Percentiles rank a stretch among this genome's conserved stretches.
phyloP scores from a whole-genome alignment of 2,888 invertebrate genomes.

The Anagyrus pseudococci region DNA sequence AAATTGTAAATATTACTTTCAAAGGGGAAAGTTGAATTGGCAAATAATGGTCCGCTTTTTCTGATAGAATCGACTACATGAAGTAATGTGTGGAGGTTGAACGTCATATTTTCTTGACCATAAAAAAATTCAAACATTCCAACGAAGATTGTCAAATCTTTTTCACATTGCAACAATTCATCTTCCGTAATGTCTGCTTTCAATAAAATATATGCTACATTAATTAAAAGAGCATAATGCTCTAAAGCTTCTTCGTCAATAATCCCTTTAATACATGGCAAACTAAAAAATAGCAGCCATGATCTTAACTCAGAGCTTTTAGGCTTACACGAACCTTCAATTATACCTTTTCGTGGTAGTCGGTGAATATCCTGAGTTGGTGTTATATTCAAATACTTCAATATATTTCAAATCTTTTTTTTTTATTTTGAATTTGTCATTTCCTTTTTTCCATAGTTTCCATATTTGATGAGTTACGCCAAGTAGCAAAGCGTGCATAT shows the following conservation, averaged over 20 bases:
- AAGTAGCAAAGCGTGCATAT: slow-evolving; percentile 3
- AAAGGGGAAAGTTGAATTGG: slow-evolving; percentile 7
- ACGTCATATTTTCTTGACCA: slow-evolving; percentile 12
- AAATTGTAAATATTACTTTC: slow-evolving; percentile 4
- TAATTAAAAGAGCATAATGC: slow-evolving; percentile 19
- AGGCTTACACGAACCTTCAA: slow-evolving; percentile 2
- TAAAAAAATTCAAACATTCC: slow-evolving; percentile 33
- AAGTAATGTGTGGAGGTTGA: not conserved
- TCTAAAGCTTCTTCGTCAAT: slow-evolving; percentile 12
- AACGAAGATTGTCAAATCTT: slow-evolving; percentile 33
- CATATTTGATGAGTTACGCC: not conserved
- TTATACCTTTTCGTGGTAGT: not conserved
- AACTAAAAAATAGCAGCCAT: slow-evolving; percentile 19
- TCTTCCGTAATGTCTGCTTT: slow-evolving; percentile 31
- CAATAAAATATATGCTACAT: slow-evolving; percentile 22
- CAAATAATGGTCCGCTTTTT: not conserved
- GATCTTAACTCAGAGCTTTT: slow-evolving; percentile 17
- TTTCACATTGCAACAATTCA: slow-evolving; percentile 35
- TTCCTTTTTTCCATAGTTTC: slow-evolving; percentile 1
- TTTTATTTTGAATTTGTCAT: not conserved
- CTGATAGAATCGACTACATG: not conserved
- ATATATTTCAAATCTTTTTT: not conserved
- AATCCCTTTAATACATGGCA: slow-evolving; percentile 17
- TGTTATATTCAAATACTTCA: not conserved
- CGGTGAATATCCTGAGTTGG: not conserved